Conservation (phyloP, 2,888 invertebrate species). For the Pachydiplax longipennis region DNA sequence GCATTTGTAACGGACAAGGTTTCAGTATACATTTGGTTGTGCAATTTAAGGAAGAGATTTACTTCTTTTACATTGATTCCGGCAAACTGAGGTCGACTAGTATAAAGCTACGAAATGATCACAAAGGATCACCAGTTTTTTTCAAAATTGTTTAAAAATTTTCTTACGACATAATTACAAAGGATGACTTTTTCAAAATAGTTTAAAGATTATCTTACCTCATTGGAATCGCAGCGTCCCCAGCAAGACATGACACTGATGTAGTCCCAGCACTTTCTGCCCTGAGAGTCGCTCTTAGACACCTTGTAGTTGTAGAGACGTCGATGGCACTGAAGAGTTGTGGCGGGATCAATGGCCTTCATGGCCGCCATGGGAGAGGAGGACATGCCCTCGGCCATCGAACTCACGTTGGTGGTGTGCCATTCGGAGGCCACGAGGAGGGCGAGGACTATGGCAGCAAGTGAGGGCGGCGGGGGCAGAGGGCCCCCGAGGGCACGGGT, state of each 20-base stretch:
- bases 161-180: too few species aligned
- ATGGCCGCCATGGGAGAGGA: not conserved
- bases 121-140: too few species aligned
- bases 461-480: slow-evolving; percentile 7
- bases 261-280: slow-evolving; percentile 77
- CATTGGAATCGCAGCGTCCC: slow-evolving; percentile 84
- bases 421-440: not conserved
- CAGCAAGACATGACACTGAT: slow-evolving; percentile 80
- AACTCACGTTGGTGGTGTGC: not conserved
- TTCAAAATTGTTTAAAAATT: too few species aligned
- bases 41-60: too few species aligned
- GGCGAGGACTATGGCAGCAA: not conserved
- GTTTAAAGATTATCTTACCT: slow-evolving; percentile 63
- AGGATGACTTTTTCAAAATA: too few species aligned
- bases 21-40: too few species aligned
- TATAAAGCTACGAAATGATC: too few species aligned
- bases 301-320: slow-evolving; percentile 73
- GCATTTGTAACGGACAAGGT: too few species aligned
- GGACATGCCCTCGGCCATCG: not conserved
- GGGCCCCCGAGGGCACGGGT: not conserved
- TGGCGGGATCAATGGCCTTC: slow-evolving; percentile 56
- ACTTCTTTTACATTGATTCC: too few species aligned
- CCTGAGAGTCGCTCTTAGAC: slow-evolving; percentile 69
- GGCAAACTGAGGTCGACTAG: too few species aligned
- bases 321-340: slow-evolving; percentile 72